Evolutionary conservation across 2,888 invertebrate species (phyloP), one percentile per base, ranked within the genome.

Genomic region (Coelopa pilipes): DNA sequence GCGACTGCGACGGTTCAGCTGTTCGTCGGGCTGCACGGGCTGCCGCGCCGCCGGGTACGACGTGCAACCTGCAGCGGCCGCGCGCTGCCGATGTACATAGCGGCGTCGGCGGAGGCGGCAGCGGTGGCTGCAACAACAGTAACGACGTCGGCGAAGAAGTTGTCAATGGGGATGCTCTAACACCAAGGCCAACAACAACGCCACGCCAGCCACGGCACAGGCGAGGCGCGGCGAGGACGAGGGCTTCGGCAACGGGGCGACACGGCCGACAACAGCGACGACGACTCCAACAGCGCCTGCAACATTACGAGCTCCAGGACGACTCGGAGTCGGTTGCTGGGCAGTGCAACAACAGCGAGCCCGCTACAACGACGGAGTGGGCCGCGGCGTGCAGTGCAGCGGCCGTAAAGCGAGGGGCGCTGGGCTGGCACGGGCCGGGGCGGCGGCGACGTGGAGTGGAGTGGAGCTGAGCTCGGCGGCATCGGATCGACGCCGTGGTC

Each of bases 231-330:
- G n/a, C n/a, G n/a, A n/a, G n/a, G n/a, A n/a, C n/a, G n/a, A n/a
- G n/a, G n/a, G n/a, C n/a, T n/a, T n/a, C n/a, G n/a, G n/a, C n/a
- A n/a, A n/a, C n/a, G 34, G 34, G 71, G 69, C 47, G 34, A 68
- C 69, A 73, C 78, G 74, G 76, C 78, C 70, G 72, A 76, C 78
- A 76, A 78, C 50, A 59, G 74, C 76, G 78, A 78, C 76, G 71
- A 75, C 78, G 57, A 21, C n/a, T 12, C 15, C 19, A 63, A 34
- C 24, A 15, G 9, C 17, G 47, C n/a, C 46, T n/a, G 19, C 21
- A 24, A 50, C 67, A 67, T 49, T n/a, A 24, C 34, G 24, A 65
- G 47, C 59, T 50, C 72, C 46, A 60, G 71, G 72, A 71, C 62
- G 62, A 9, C 53, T 55, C 45, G 73, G 66, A 69, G 55, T 57